Percentiles rank a stretch among this genome's conserved stretches.
Evolutionary conservation across 2,888 invertebrate species (phyloP).

Genomic region (Yponomeuta sedellus): DNA sequence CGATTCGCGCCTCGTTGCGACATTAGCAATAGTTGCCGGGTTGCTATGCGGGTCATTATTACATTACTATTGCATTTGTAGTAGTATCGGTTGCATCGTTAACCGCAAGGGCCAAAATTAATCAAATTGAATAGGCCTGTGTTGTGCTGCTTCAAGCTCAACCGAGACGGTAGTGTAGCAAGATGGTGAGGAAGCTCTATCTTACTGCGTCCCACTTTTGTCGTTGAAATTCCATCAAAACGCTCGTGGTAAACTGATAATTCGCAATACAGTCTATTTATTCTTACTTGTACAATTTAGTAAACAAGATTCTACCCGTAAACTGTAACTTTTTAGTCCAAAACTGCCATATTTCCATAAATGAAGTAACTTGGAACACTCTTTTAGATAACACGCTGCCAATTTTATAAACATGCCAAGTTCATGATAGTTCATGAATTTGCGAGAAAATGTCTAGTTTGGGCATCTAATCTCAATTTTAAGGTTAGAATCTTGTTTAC

Average conservation of each 20-base stretch:
- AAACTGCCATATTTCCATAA: too few species aligned
- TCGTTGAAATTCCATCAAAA: background rate
- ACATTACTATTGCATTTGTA: slow-evolving; percentile 41
- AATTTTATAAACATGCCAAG: too few species aligned
- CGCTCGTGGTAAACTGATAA: background rate
- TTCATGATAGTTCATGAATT: too few species aligned
- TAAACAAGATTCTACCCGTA: too few species aligned
- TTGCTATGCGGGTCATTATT: slow-evolving; percentile 69
- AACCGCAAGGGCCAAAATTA: slow-evolving; percentile 2
- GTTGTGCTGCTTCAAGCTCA: background rate
- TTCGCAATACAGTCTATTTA: too few species aligned
- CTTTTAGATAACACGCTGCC: too few species aligned
- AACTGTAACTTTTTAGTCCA: too few species aligned
- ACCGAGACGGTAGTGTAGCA: background rate
- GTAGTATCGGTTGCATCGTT: slow-evolving; percentile 16
- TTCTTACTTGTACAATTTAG: too few species aligned
- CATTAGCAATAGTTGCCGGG: slow-evolving; percentile 39
- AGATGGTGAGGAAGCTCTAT: background rate
- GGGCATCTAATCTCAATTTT: too few species aligned
- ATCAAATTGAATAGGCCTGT: background rate
- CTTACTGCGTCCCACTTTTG: background rate
- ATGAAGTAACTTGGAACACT: too few species aligned
- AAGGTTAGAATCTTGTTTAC: too few species aligned
- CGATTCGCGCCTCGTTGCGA: slow-evolving; percentile 30
- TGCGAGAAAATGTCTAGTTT: too few species aligned